phyloP scores from a whole-genome alignment of 1,140 invertebrate species.

The Calephelis nemesis region DNA sequence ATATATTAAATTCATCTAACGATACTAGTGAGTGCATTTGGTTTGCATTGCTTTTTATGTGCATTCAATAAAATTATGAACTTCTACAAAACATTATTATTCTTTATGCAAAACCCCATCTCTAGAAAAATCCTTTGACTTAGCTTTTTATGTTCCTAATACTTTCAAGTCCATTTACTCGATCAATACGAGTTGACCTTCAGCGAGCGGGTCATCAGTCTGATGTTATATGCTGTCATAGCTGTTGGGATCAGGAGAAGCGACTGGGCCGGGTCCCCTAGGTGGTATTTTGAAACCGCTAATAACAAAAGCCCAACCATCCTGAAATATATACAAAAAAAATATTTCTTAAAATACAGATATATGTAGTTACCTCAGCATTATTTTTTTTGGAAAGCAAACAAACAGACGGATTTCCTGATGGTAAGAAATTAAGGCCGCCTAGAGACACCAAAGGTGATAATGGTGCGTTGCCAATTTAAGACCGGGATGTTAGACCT shows the following conservation, averaged over 20 bases:
- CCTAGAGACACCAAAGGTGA: too few relatives aligned
- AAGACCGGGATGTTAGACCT: too few relatives aligned
- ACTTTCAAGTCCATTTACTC: slow-evolving; percentile 39
- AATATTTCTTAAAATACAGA: background rate
- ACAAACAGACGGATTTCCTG: too few relatives aligned
- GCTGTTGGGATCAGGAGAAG: slow-evolving; percentile 70
- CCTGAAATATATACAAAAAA: slow-evolving; percentile 50
- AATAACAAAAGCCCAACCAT: slow-evolving; percentile 68
- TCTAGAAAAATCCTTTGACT: slow-evolving; percentile 2
- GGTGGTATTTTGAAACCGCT: slow-evolving; percentile 70
- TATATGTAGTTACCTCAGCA: background rate
- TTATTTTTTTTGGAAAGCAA: too few relatives aligned
- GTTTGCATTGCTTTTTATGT: background rate
- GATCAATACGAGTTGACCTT: slow-evolving; percentile 64
- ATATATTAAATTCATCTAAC: background rate
- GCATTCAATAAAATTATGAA: background rate
- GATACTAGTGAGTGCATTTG: background rate
- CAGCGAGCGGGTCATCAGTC: slow-evolving; percentile 45
- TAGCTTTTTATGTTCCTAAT: background rate
- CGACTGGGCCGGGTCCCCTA: slow-evolving; percentile 44
- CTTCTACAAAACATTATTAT: background rate
- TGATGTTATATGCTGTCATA: slow-evolving; percentile 79
- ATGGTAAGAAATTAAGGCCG: too few relatives aligned
- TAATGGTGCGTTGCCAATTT: too few relatives aligned
- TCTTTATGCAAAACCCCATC: background rate